Evolutionary conservation across 2,113 vertebrate species (phyloP).

Genomic region (Ginglymostoma cirratum): DNA sequence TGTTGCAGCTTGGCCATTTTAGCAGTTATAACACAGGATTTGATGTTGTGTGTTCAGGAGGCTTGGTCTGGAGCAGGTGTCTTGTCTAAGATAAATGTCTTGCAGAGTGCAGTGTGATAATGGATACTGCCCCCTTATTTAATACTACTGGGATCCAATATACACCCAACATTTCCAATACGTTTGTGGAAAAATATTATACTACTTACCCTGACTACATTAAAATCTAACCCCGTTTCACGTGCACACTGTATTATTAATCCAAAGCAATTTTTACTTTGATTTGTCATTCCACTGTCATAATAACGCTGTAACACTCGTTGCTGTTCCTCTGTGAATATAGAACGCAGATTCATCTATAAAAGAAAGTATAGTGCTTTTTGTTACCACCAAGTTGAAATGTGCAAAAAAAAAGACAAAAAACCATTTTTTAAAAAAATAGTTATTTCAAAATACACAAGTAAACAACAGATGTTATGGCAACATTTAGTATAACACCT

Average conservation of each 20-base stretch:
- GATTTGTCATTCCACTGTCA: slow-evolving; percentile 98
- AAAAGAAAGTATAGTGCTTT: slow-evolving; percentile 40
- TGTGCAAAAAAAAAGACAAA: slow-evolving; percentile 4
- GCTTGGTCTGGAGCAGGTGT: neutral
- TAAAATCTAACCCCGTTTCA: slow-evolving; percentile 97
- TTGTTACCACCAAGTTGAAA: slow-evolving; percentile 23
- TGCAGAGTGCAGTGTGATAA: neutral
- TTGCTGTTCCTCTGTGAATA: slow-evolving; percentile 94
- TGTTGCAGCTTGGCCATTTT: neutral
- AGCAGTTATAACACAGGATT: neutral
- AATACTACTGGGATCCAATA: neutral
- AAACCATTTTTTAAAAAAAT: neutral
- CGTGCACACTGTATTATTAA: slow-evolving; percentile 97
- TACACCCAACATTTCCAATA: slow-evolving; percentile 3
- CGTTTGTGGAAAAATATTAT: slow-evolving; percentile 28
- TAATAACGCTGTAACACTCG: slow-evolving; percentile 95
- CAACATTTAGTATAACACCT: neutral
- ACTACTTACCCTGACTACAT: slow-evolving; percentile 89
- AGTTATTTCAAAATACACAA: neutral
- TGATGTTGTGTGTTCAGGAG: neutral
- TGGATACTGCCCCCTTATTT: neutral
- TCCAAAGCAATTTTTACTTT: slow-evolving; percentile 99
- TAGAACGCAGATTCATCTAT: slow-evolving; percentile 98
- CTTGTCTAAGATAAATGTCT: neutral
- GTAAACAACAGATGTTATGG: neutral